Percentiles rank a stretch among this genome's conserved stretches.
phyloP scores from a whole-genome alignment of 2,888 invertebrate species.

The Macropis europaea region DNA sequence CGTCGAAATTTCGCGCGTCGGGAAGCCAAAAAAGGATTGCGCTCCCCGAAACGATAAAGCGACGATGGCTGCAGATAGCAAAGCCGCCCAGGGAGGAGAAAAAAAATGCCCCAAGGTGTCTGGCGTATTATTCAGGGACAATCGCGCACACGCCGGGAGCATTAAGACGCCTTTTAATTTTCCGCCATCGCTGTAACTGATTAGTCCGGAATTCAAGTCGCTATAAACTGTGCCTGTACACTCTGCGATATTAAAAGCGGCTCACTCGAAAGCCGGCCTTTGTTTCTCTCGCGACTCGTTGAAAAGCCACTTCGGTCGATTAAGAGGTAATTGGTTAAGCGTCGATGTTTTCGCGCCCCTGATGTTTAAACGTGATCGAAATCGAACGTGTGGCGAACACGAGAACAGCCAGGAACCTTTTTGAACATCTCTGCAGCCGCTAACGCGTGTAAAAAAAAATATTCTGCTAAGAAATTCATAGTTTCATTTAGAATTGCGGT shows the following conservation, averaged over 20 bases:
- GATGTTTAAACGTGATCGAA: no score
- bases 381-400: no score
- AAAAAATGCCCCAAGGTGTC: background rate
- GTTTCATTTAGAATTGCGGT: no score
- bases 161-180: constrained; percentile 28
- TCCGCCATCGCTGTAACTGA: background rate
- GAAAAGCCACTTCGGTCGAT: constrained; percentile 8
- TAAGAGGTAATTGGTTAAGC: constrained; percentile 9
- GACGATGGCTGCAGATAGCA: constrained; percentile 11
- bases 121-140: background rate
- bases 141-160: background rate
- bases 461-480: no score
- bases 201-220: background rate
- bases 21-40: constrained; percentile 14
- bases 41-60: background rate
- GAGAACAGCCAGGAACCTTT: no score
- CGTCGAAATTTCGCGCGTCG: background rate
- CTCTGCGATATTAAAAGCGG: constrained; percentile 27
- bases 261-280: background rate
- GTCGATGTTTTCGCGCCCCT: background rate
- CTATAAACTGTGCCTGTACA: background rate
- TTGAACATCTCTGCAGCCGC: no score
- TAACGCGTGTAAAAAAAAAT: no score
- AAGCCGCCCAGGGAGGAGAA: background rate
- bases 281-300: background rate